Base-by-base conservation (phyloP, 2,797 vertebrate species). In the Coregonus sp. region DNA sequence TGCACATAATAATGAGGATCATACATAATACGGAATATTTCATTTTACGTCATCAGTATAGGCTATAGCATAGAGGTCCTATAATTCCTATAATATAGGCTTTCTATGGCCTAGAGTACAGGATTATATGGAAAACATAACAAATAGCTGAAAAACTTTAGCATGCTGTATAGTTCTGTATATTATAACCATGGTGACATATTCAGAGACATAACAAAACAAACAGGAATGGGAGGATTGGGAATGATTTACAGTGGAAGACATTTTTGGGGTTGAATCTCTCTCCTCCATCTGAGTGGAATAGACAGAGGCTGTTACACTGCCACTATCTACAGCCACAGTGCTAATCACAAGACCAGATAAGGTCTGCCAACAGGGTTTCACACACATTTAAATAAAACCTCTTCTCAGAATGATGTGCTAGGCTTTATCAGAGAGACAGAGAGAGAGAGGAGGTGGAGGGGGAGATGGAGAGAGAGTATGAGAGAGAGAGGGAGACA, bases 291-390 rank as follows among this genome's bases (percentile, higher is more conserved):
- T 51, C 61, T 75, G 59, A 29, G 47, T 84, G 65, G 78, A 69
- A 63, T 71, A 84, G 82, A 82, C 72, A 80, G 82, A 85, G 81
- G 84, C 76, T 80, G 84, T 79, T 73, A 29, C 50, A 70, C 71
- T 80, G 82, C 15, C 84, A 74, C 85, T 87, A 84, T 88, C 79
- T 82, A 73, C 80, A 81, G 79, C 75, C 74, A 80, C 72, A 25
- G 74, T 84, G 85, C 72, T 88, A 88, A 88, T 90, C 83, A 79
- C 75, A 72, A 75, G 73, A 70, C 84, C 67, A 77, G 85, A 87
- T 88, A 86, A 80, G 59, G 47, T 18, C 77, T 88, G 84, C 80
- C 82, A 79, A 66, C 78, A 81, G 52, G 75, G 52, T 33, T 29
- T 35, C 29, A 72, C 77, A 81, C 76, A 85, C 66, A 86, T 86